Percentiles rank a stretch among this genome's conserved stretches.
These are phyloP conservation scores for Neelides sp. DNA, from an alignment of 1,140 invertebrate species.

Conservation along the genomic window DNA sequence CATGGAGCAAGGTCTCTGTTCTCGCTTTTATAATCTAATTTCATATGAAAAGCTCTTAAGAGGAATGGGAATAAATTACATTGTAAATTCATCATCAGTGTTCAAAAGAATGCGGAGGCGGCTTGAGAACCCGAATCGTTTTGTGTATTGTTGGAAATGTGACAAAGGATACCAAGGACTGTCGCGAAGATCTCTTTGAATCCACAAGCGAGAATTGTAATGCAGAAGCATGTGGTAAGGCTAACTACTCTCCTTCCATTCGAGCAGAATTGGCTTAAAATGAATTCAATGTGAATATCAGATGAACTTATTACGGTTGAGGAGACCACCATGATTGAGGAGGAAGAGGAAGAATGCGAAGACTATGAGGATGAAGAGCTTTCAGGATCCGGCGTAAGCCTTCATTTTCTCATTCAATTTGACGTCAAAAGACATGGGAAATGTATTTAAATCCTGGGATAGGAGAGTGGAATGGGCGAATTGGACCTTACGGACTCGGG, in stretches of 20 bases:
- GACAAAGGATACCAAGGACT: slow-evolving; percentile 45
- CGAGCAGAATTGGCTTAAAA: background rate
- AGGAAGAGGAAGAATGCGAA: slow-evolving; percentile 36
- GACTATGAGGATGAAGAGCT: slow-evolving; percentile 38
- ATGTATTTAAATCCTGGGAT: too few relatives aligned
- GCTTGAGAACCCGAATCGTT: slow-evolving; percentile 55
- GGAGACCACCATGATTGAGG: slow-evolving; percentile 18
- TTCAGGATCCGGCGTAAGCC: slow-evolving; percentile 38
- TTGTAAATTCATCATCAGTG: slow-evolving; percentile 48
- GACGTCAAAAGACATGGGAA: too few relatives aligned
- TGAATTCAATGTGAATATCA: background rate
- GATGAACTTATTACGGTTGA: background rate
- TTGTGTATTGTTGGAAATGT: slow-evolving; percentile 63
- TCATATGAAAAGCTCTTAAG: background rate
- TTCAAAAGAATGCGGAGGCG: slow-evolving; percentile 67
- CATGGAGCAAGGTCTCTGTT: slow-evolving; percentile 56
- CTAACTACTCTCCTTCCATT: too few relatives aligned
- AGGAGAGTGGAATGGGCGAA: too few relatives aligned
- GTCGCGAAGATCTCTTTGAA: slow-evolving; percentile 50
- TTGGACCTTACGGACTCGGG: too few relatives aligned
- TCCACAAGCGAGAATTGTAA: slow-evolving; percentile 61
- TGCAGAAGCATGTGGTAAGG: slow-evolving; percentile 34
- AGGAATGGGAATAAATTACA: too few relatives aligned
- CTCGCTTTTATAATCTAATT: background rate
- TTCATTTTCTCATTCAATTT: too few relatives aligned